These are phyloP conservation scores for Cyaniris semiargus DNA, from an alignment of 2,888 invertebrate species.

Conservation along the genomic window DNA sequence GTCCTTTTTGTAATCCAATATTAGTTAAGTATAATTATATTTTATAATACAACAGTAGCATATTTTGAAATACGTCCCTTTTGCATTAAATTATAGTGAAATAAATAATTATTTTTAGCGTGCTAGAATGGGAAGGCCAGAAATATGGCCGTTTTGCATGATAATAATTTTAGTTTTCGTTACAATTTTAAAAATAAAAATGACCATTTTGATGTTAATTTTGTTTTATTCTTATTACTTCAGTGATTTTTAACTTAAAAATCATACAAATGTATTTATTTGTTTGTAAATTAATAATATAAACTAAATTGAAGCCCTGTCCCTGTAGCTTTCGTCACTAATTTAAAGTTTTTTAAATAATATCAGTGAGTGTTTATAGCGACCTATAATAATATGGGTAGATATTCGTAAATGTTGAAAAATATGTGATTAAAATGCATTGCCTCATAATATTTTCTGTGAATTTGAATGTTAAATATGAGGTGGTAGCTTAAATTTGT, in stretches of 20 bases:
- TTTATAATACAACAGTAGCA: constrained; percentile 35
- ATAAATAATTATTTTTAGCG: constrained; percentile 38
- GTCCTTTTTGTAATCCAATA: constrained; percentile 33
- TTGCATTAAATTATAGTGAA: constrained; percentile 27
- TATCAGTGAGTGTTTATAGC: no score
- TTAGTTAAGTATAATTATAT: constrained; percentile 27
- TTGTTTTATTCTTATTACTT: not conserved
- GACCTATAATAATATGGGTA: constrained; percentile 24
- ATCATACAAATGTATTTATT: no score
- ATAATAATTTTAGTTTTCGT: constrained; percentile 34
- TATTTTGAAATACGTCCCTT: constrained; percentile 19
- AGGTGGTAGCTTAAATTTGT: no score
- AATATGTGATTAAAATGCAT: constrained; percentile 33
- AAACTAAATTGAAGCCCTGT: no score
- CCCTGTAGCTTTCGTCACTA: no score
- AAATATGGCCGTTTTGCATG: constrained; percentile 36
- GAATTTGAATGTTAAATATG: constrained; percentile 24
- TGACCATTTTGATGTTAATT: constrained; percentile 34
- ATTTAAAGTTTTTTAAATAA: no score
- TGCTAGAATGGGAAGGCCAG: constrained; percentile 36
- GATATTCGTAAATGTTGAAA: constrained; percentile 34
- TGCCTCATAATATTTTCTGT: constrained; percentile 30
- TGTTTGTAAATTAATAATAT: no score
- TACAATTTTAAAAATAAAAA: constrained; percentile 35
- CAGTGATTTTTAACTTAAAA: no score